phyloP scores from a whole-genome alignment of 2,888 invertebrate genomes.

The Amiota communis region DNA sequence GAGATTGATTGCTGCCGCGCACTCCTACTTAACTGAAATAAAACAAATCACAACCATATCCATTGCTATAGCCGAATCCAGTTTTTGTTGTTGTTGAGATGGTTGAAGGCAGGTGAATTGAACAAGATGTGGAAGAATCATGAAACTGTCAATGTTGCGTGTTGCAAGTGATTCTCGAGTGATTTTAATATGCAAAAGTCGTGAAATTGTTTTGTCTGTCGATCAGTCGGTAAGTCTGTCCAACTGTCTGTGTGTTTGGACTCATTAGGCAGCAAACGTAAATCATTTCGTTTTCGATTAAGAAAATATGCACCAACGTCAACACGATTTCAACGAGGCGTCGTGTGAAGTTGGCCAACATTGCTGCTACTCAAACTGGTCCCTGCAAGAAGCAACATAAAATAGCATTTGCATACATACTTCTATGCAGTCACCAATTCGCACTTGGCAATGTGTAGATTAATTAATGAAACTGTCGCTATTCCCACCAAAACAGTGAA shows the following conservation, averaged over 20 bases:
- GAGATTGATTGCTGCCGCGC: slow-evolving; percentile 55
- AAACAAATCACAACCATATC: too few species aligned
- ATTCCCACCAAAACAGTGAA: slow-evolving; percentile 42
- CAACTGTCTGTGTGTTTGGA: slow-evolving; percentile 50
- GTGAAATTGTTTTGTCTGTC: slow-evolving; percentile 15
- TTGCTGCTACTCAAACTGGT: slow-evolving; percentile 8
- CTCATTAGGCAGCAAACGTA: slow-evolving; percentile 66
- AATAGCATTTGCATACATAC: neutral
- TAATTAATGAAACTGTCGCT: slow-evolving; percentile 71
- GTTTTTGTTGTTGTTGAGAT: neutral
- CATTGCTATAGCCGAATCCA: neutral
- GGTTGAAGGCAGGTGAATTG: neutral
- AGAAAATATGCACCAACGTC: slow-evolving; percentile 42
- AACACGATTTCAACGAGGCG: neutral
- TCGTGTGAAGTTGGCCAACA: slow-evolving; percentile 9
- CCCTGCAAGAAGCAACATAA: neutral
- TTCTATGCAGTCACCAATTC: slow-evolving; percentile 36
- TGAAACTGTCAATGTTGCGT: slow-evolving; percentile 49
- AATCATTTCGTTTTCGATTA: slow-evolving; percentile 67
- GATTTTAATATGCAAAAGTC: slow-evolving; percentile 20
- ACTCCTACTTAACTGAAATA: too few species aligned
- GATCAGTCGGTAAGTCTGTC: slow-evolving; percentile 15
- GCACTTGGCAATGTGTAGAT: slow-evolving; percentile 63
- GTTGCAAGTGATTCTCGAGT: slow-evolving; percentile 30
- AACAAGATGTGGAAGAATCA: neutral